Evolutionary conservation across 2,797 vertebrate species (phyloP).

Genomic region (Phalanger gymnotis): DNA sequence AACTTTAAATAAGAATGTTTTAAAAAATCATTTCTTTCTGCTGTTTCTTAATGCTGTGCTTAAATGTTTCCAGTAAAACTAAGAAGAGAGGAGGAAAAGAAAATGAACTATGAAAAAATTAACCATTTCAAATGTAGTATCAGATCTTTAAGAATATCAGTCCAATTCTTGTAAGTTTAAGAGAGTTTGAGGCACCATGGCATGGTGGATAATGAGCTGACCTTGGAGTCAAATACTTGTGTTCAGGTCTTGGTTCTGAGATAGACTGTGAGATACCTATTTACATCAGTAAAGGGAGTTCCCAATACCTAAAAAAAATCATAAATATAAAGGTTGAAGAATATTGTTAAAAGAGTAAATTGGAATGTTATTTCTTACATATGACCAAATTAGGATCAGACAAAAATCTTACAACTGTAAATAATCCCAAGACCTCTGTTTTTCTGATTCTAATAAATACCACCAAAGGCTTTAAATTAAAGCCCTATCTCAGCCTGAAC

Average conservation of each 20-base stretch:
- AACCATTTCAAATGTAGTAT: conserved; percentile 32
- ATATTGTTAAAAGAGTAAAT: neutral
- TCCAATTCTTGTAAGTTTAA: neutral
- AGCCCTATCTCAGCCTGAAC: neutral
- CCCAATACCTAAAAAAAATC: neutral
- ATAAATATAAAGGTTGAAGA: neutral
- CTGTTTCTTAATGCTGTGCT: neutral
- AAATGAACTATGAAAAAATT: conserved; percentile 9
- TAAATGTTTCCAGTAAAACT: neutral
- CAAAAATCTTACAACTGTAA: neutral
- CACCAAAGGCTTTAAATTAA: neutral
- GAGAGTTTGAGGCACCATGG: neutral
- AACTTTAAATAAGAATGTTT: neutral
- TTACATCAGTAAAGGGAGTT: neutral
- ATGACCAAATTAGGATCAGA: neutral
- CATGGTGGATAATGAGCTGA: neutral
- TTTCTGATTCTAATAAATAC: neutral
- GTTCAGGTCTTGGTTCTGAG: neutral
- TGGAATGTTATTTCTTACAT: neutral
- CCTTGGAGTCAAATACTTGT: neutral
- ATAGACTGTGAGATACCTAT: neutral
- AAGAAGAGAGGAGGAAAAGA: neutral
- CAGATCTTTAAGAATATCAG: conserved; percentile 26
- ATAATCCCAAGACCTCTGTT: neutral
- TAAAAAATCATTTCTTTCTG: neutral